Evolutionary conservation across 2,113 vertebrate genomes (phyloP), one percentile per base, ranked within the genome.

Genomic region (Promerops cafer): DNA sequence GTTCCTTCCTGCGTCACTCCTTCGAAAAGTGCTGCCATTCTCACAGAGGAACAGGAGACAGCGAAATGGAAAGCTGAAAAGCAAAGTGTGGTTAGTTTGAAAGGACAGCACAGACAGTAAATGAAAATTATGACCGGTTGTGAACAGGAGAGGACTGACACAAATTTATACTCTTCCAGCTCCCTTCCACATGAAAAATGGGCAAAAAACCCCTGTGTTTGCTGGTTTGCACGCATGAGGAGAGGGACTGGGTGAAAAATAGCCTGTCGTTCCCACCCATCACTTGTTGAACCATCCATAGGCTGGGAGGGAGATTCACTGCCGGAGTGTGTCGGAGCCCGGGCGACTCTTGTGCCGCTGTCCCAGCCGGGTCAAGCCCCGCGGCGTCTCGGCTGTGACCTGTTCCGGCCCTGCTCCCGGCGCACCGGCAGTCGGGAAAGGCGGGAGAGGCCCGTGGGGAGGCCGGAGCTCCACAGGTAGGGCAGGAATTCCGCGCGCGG

Each of bases 401-500:
- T 0, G n/a, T 11, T 22, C 39, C n/a, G 3, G 0, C 16, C 6
- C 26, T 2, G 42, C 30, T 50, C 37, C 4, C 18, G 9, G 57
- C 10, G 1, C n/a, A 1, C 1, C 1, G 45, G 37, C 39, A 0
- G 1, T 1, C 22, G 11, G 69, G 26, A 4, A 4, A 1, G 33
- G 40, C 60, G 0, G 19, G 49, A 6, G 3, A 3, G 33, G 7
- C 33, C 13, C 5, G 5, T n/a, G 20, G 2, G 8, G 33, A 14
- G 54, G 14, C 59, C 27, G 30, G 0, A 0, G 24, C 1, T 11
- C 5, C 72, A 0, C 24, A 3, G 30, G 50, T 0, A 7, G 28
- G 16, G 69, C 69, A 2, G 52, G 69, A 2, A 9, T 6, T 0
- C 2, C 1, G 18, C 30, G 19, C 33, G 6, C 60, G 19, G 69